A percentile compares a stretch with the other conserved stretches of the same genome.
These are phyloP conservation scores for Xestia c-nigrum DNA, from an alignment of 2,888 invertebrate species.

Conservation along the genomic window DNA sequence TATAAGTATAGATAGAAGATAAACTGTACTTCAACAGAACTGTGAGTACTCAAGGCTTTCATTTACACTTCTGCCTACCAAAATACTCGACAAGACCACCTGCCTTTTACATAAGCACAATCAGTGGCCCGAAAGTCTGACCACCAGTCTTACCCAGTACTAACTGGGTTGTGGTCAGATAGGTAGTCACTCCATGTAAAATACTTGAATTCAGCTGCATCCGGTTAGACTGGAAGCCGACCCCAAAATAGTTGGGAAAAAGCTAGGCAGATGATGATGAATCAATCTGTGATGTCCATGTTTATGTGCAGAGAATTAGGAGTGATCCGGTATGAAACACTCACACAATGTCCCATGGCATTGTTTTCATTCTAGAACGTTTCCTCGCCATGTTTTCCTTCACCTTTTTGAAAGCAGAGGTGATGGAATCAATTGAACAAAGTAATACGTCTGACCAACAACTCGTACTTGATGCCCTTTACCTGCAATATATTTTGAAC, in stretches of 20 bases:
- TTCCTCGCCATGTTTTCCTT: background rate
- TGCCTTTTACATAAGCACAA: background rate
- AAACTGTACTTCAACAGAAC: background rate
- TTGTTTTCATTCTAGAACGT: background rate
- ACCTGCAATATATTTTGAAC: too few relatives aligned
- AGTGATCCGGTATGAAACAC: background rate
- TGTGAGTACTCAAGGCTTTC: background rate
- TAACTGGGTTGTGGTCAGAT: too few relatives aligned
- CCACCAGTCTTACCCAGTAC: too few relatives aligned
- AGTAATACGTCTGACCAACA: background rate
- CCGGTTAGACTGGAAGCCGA: too few relatives aligned
- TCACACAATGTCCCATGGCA: background rate
- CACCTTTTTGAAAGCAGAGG: background rate
- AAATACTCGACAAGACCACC: background rate
- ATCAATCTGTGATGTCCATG: too few relatives aligned
- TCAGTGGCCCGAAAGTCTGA: background rate
- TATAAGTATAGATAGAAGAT: too few relatives aligned
- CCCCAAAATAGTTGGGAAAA: too few relatives aligned
- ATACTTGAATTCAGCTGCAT: too few relatives aligned
- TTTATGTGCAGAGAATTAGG: background rate
- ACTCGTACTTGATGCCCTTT: too few relatives aligned
- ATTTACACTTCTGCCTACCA: background rate
- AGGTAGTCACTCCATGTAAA: too few relatives aligned
- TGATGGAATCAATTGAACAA: background rate
- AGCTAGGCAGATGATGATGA: too few relatives aligned